Evolutionary conservation across 2,113 vertebrate genomes (phyloP).

Genomic region (Leuciscus idus): DNA sequence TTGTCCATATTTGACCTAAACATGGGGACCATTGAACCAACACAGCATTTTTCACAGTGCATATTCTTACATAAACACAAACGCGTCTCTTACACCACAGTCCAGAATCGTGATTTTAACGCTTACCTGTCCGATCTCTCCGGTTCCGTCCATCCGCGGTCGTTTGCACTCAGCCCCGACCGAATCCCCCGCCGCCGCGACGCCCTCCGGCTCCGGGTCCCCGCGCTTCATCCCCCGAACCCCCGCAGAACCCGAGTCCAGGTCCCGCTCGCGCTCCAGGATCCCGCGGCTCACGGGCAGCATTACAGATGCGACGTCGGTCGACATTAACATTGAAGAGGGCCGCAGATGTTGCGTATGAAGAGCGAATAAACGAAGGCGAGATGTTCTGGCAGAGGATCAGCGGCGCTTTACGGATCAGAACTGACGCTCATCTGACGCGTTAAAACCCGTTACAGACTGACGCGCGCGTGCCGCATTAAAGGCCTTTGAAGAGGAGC

Average conservation of each 20-base stretch:
- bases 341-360: conserved; percentile 48
- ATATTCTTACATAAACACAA: not conserved
- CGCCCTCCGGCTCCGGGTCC: conserved; percentile 79
- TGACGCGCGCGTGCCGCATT: conserved; percentile 43
- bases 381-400: conserved; percentile 4
- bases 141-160: conserved; percentile 78
- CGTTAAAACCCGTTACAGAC: conserved; percentile 33
- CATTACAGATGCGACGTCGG: conserved; percentile 83
- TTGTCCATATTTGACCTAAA: too few relatives aligned
- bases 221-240: conserved; percentile 82
- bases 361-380: not conserved
- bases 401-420: conserved; percentile 21
- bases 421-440: conserved; percentile 36
- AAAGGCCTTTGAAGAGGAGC: conserved; percentile 23
- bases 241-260: conserved; percentile 74
- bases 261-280: conserved; percentile 80
- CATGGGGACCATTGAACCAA: too few relatives aligned
- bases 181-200: conserved; percentile 71
- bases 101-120: not conserved
- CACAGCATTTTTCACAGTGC: not conserved
- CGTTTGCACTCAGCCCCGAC: conserved; percentile 80
- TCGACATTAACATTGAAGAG: conserved; percentile 85
- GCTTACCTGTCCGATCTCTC: conserved; percentile 77
- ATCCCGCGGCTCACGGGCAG: conserved; percentile 80
- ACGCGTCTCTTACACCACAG: not conserved